These are phyloP conservation scores for Pterocles burchelli DNA, from an alignment of 2,113 vertebrate genomes.

Conservation along the genomic window DNA sequence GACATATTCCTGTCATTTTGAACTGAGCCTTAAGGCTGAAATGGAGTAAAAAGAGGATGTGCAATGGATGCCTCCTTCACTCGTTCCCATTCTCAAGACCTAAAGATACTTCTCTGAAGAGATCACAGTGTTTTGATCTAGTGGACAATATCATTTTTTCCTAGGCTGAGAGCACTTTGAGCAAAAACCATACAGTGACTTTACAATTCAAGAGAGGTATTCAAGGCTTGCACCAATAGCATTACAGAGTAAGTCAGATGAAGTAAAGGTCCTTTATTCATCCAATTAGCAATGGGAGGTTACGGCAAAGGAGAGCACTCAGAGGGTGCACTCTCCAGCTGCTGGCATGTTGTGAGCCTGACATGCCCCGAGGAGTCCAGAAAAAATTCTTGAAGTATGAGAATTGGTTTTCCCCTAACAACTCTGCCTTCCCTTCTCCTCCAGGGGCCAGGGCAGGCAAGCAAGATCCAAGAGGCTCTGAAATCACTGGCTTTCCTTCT, in stretches of 20 bases:
- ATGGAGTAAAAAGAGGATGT: neutral
- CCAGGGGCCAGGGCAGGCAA: neutral
- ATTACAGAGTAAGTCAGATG: neutral
- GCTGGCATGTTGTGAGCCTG: neutral
- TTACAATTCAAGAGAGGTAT: neutral
- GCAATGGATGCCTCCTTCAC: neutral
- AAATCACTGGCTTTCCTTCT: neutral
- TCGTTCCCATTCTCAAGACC: neutral
- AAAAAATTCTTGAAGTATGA: constrained; percentile 54
- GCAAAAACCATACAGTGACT: neutral
- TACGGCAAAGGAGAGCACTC: neutral
- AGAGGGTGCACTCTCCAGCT: neutral
- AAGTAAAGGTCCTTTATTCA: neutral
- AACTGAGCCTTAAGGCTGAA: neutral
- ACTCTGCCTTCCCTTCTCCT: neutral
- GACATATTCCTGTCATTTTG: neutral
- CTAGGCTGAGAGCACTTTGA: neutral
- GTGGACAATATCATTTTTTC: neutral
- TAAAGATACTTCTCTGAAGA: neutral
- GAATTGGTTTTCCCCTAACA: neutral
- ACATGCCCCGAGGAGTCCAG: constrained; percentile 15
- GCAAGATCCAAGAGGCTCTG: neutral
- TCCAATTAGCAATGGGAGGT: neutral
- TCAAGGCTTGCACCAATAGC: neutral
- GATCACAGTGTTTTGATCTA: neutral